Conservation (phyloP, 2,113 vertebrate species). For the Callipepla californica region DNA sequence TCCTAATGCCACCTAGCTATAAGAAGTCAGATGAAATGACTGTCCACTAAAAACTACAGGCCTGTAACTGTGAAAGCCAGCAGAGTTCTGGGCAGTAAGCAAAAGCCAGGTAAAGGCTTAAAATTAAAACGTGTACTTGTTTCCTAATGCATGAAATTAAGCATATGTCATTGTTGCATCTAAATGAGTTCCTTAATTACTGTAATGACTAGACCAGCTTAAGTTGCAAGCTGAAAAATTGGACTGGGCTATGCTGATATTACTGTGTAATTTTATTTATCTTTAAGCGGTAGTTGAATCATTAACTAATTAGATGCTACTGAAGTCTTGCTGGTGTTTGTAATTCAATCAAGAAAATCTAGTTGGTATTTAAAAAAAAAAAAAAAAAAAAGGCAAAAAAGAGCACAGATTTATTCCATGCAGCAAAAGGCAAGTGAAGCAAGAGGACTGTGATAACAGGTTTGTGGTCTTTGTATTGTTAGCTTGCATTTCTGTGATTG, state of each 20-base stretch:
- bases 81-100: conserved; percentile 21
- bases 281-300: not conserved
- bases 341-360: not conserved
- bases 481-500: not conserved
- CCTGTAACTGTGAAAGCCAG: not conserved
- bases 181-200: conserved; percentile 36
- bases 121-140: too few relatives aligned
- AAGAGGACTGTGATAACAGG: not conserved
- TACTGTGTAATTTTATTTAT: not conserved
- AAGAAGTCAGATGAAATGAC: not conserved
- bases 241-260: not conserved
- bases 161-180: conserved; percentile 8
- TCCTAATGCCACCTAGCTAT: not conserved
- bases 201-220: conserved; percentile 8
- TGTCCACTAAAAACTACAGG: not conserved
- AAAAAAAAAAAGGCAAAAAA: not conserved
- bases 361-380: not conserved
- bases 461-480: not conserved
- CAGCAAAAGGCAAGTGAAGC: not conserved
- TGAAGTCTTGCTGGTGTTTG: not conserved
- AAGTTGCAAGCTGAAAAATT: conserved; percentile 22
- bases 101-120: conserved; percentile 16
- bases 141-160: not conserved
- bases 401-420: not conserved
- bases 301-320: not conserved